Evolutionary conservation across 2,888 invertebrate genomes (phyloP).

Genomic region (Athalia circularis): DNA sequence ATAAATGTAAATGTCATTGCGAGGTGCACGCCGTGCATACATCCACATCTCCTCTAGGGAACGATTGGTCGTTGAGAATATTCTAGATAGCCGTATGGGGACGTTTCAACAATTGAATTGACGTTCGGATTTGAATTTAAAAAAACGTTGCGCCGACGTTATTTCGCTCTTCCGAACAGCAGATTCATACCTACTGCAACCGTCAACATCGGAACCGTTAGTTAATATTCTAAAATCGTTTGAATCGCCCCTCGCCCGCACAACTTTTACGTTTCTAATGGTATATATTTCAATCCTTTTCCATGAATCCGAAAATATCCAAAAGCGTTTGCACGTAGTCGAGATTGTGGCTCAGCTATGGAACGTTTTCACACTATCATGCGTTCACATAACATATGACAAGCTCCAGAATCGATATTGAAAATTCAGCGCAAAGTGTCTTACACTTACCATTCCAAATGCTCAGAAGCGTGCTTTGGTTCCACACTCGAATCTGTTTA

Average conservation of each 20-base stretch:
- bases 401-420: not conserved
- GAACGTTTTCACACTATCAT: not conserved
- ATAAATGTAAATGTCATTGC: constrained; percentile 72
- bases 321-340: too few species aligned
- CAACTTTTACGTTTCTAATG: not conserved
- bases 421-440: not conserved
- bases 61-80: constrained; percentile 61
- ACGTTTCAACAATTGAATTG: constrained; percentile 66
- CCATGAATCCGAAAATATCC: not conserved
- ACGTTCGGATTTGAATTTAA: constrained; percentile 65
- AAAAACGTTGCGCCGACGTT: constrained; percentile 55
- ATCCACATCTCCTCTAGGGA: constrained; percentile 56
- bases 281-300: constrained; percentile 19
- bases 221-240: constrained; percentile 43
- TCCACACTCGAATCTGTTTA: too few species aligned
- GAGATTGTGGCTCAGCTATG: not conserved
- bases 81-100: constrained; percentile 65
- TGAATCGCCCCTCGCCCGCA: not conserved
- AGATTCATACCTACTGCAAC: not conserved
- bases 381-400: too few species aligned
- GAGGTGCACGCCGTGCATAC: constrained; percentile 59
- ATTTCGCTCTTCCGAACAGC: constrained; percentile 36
- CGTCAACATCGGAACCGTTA: constrained; percentile 21
- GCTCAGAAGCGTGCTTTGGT: too few species aligned
- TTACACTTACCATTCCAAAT: too few species aligned